A percentile compares a stretch with the other conserved stretches of the same genome.
Conservation (phyloP, 2,113 vertebrate genomes). For the Aptenodytes forsteri region DNA sequence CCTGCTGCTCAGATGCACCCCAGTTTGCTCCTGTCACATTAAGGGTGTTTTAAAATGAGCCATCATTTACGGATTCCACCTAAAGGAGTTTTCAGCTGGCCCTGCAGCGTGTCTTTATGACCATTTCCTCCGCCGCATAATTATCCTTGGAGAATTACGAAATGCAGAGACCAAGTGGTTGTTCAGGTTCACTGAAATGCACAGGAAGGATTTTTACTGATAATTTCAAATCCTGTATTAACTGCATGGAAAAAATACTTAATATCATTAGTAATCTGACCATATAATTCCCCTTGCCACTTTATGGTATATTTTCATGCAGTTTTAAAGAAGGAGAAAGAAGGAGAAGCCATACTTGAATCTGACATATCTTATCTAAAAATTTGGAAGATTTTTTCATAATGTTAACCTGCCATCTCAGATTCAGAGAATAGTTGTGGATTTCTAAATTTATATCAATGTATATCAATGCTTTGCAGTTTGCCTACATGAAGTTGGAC, state of each 20-base stretch:
- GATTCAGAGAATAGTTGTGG: neutral
- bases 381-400: neutral
- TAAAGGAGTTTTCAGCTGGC: slow-evolving; percentile 3
- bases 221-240: slow-evolving; percentile 5
- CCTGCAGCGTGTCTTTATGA: neutral
- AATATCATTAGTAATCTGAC: neutral
- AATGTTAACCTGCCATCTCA: neutral
- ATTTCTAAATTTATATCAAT: neutral
- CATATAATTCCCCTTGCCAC: neutral
- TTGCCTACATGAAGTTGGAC: neutral
- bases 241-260: neutral
- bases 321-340: neutral
- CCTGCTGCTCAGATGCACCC: neutral
- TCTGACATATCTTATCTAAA: neutral
- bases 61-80: neutral
- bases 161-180: neutral
- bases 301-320: neutral
- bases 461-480: neutral
- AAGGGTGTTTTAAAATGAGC: neutral
- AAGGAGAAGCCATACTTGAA: neutral
- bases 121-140: neutral
- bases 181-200: slow-evolving; percentile 32
- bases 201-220: slow-evolving; percentile 25
- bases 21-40: neutral
- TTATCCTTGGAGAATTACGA: slow-evolving; percentile 13